phyloP scores from a whole-genome alignment of 2,113 vertebrate genomes.

The Rhabdomys dilectus region DNA sequence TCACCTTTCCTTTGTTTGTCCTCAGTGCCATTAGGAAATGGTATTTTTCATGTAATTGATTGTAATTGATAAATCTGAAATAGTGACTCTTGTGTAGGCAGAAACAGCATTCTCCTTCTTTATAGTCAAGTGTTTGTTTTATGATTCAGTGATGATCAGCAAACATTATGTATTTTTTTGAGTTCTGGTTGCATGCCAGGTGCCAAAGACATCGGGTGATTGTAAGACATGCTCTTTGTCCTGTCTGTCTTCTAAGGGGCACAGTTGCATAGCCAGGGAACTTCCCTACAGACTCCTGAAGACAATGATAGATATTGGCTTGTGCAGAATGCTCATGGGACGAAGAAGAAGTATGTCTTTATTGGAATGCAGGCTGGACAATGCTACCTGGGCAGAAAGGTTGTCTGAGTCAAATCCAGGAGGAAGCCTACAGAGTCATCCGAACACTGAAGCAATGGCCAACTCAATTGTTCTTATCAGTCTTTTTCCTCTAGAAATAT shows the following conservation, averaged over 20 bases:
- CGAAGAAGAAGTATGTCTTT: not conserved
- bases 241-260: not conserved
- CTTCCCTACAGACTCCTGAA: accelerated
- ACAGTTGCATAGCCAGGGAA: not conserved
- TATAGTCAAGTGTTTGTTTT: not conserved
- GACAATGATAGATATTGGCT: not conserved
- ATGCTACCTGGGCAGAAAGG: not conserved
- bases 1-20: not conserved
- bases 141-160: not conserved
- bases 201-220: conserved; percentile 9
- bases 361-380: not conserved
- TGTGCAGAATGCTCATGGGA: not conserved
- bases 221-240: not conserved
- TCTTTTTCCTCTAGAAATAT: conserved; percentile 6
- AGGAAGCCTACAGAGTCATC: not conserved
- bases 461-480: conserved; percentile 9
- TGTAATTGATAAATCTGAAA: conserved; percentile 2
- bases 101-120: not conserved
- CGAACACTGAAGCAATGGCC: not conserved
- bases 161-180: not conserved
- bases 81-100: not conserved
- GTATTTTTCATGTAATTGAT: not conserved
- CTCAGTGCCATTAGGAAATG: conserved; percentile 19
- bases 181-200: not conserved
- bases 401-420: not conserved